A percentile compares a stretch with the other conserved stretches of the same genome.
Conservation (phyloP, 1,140 invertebrate genomes). For the Brachystomella parvula region DNA sequence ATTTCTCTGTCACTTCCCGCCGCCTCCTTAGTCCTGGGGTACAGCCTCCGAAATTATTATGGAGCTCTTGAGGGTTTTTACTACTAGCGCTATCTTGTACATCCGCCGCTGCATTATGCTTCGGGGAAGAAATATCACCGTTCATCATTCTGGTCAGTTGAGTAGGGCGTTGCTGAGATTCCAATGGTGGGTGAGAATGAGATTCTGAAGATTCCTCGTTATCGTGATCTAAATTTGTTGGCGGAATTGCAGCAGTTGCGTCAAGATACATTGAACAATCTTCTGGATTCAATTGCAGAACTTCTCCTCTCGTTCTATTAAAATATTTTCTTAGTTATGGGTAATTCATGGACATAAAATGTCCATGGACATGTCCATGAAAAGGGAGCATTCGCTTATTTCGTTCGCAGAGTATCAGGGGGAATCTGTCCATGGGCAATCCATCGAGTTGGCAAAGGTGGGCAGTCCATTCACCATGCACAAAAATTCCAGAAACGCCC, state of each 20-base stretch:
- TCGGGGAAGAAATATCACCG: background rate
- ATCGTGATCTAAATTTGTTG: constrained; percentile 26
- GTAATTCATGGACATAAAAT: no score
- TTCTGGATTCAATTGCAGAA: no score
- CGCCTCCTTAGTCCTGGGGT: constrained; percentile 58
- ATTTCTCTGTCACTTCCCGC: constrained; percentile 61
- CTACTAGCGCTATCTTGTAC: background rate
- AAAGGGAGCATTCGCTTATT: no score
- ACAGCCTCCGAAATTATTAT: constrained; percentile 40
- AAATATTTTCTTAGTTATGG: no score
- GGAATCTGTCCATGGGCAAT: no score
- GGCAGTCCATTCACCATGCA: no score
- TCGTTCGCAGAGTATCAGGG: no score
- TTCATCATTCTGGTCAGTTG: background rate
- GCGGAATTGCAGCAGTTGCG: constrained; percentile 32
- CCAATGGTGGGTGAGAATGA: constrained; percentile 35
- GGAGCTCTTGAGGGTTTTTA: background rate
- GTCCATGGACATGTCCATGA: no score
- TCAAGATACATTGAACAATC: constrained; percentile 36
- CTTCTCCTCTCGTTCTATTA: no score
- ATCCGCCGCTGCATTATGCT: background rate
- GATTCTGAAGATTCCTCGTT: constrained; percentile 36
- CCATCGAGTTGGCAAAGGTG: no score
- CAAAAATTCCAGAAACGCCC: no score
- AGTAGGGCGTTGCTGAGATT: constrained; percentile 4